A percentile compares a stretch with the other conserved stretches of the same genome.
Evolutionary conservation across 2,113 vertebrate species (phyloP).

Genomic region (Oryzias celebensis): DNA sequence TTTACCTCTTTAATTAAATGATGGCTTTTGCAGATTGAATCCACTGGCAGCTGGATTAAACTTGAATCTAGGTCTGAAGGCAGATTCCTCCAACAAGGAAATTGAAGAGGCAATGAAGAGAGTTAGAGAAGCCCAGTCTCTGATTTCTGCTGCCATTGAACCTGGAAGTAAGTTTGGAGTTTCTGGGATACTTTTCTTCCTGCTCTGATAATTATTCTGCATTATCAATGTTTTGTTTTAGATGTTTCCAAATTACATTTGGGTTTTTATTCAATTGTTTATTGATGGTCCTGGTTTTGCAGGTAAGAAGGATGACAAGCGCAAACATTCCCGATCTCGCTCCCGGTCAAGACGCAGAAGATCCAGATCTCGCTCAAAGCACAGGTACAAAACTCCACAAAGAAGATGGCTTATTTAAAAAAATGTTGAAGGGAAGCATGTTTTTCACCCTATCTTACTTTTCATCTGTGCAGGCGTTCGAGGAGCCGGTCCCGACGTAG

Average conservation of each 20-base stretch:
- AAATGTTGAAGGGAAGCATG: too few species aligned
- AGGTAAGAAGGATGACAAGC: slow-evolving; percentile 98
- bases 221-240: not conserved
- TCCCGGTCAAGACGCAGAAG: slow-evolving; percentile 90
- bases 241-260: not conserved
- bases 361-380: slow-evolving; percentile 91
- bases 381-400: slow-evolving; percentile 77
- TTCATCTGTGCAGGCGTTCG: slow-evolving; percentile 79
- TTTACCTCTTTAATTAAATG: slow-evolving; percentile 1
- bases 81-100: slow-evolving; percentile 94
- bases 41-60: slow-evolving; percentile 89
- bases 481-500: slow-evolving; percentile 90
- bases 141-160: slow-evolving; percentile 98
- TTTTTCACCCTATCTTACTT: not conserved
- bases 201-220: not conserved
- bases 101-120: slow-evolving; percentile 99
- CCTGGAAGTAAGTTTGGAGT: slow-evolving; percentile 84
- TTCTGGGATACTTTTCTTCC: not conserved
- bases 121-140: slow-evolving; percentile 94
- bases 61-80: slow-evolving; percentile 89
- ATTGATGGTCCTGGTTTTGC: slow-evolving; percentile 12
- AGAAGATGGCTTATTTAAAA: not conserved
- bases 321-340: slow-evolving; percentile 90
- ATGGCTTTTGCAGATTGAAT: slow-evolving; percentile 82
- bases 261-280: not conserved